Base-by-base conservation (phyloP, 2,888 invertebrate genomes). In the Danaus chrysippus region DNA sequence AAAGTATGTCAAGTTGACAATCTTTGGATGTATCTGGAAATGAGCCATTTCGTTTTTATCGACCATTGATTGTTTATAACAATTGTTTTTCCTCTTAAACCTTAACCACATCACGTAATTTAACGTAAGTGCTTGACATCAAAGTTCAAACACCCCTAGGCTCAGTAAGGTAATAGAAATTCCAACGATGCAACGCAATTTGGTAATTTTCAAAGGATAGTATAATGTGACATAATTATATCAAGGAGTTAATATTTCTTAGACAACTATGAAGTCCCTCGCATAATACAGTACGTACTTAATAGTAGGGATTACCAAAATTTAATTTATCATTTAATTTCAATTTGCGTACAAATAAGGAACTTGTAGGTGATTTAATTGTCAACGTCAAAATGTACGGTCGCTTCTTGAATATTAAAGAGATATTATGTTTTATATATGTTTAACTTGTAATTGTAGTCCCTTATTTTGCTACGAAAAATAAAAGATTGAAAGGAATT, bases 81-180 rank as follows among this genome's bases (percentile, higher is more conserved):
- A 17, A 19, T 3, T 13, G 54, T 59, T 66, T 66, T 58, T 63
- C 61, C 61, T 63, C 54, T 61, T 54, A 43, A n/a, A 46, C 49
- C 8, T 54, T 41, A 66, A 59, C 56, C 66, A 54, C 56, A 59
- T 63, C 66, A 66, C 63, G 66, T 63, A 66, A 63, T 19, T 9
- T 60, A 58, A 65, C 53, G 65, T 60, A 65, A 65, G 44, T 53
- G 63, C 58, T 62, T 59, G 58, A 41, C 54, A 13, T 53, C 62
- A 52, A 62, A 65, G 58, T 42, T 44, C 44, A 61, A 56, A 58
- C 58, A 54, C 52, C 15, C 15, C 43, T 56, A 63, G 61, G 61
- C 63, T 63, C 10, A 15, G 46, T 57, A 56, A 63, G 46, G 54
- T 59, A 66, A 49, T 61, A 56, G 52, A 58, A 34, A 34, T 34